phyloP scores from a whole-genome alignment of 2,797 vertebrate genomes.

The Aplochiton taeniatus region DNA sequence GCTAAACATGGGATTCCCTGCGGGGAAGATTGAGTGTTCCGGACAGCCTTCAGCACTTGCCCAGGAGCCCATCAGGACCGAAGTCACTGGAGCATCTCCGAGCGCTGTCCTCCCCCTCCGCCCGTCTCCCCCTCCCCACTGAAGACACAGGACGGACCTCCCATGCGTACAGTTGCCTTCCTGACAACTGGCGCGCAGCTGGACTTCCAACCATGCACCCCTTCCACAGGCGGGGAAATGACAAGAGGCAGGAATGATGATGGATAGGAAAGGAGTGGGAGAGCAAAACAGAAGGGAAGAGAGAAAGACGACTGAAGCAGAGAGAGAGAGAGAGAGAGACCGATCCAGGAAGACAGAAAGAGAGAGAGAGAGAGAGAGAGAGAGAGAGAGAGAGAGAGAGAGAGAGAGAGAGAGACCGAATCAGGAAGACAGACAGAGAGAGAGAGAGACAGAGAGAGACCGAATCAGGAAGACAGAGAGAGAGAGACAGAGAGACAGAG shows the following conservation, averaged over 20 bases:
- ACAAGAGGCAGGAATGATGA: constrained; percentile 6
- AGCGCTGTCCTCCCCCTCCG: constrained; percentile 54
- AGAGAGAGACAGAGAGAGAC: constrained; percentile 2
- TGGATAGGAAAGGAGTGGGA: neutral
- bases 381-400: constrained; percentile 17
- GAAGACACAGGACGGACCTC: constrained; percentile 34
- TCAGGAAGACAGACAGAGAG: constrained; percentile 33
- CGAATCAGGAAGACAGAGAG: neutral
- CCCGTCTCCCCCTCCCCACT: constrained; percentile 39
- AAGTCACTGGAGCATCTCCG: constrained; percentile 38
- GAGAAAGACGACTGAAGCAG: constrained; percentile 22
- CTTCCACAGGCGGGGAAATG: constrained; percentile 25
- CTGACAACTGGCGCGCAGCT: constrained; percentile 30
- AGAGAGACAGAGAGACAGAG: constrained; percentile 11
- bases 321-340: constrained; percentile 19
- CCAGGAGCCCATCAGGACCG: constrained; percentile 2
- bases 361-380: constrained; percentile 17
- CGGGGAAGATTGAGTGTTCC: neutral
- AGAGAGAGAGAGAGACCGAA: constrained; percentile 22
- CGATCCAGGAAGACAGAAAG: neutral
- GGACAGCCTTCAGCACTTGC: neutral
- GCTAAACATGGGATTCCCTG: neutral
- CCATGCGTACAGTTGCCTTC: constrained; percentile 31
- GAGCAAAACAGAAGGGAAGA: constrained; percentile 35
- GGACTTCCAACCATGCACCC: constrained; percentile 24